Evolutionary conservation across 2,113 vertebrate genomes (phyloP), one percentile per base, ranked within the genome.

Genomic region (Halichoeres trimaculatus): DNA sequence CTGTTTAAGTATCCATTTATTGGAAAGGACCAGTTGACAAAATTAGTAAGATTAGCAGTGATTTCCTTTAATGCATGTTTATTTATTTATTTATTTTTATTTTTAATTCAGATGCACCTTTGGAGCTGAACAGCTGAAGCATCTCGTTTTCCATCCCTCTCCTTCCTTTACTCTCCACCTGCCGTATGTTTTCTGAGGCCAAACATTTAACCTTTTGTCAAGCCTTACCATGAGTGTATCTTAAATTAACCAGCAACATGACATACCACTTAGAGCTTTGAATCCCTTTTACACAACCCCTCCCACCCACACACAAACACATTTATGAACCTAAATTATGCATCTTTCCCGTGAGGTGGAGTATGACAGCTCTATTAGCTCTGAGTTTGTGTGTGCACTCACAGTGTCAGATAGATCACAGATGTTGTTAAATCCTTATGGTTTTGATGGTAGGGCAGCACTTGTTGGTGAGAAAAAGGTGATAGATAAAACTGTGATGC

Each of bases 271-370:
- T 83, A 82, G 78, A 70, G 70, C 57, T 68, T 53, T 41, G 59
- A 78, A 77, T 87, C 81, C 60, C 51, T 56, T 80, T 89, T 85
- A 86, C 10, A 54, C 78, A 83, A 78, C 62, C 63, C 45, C 65
- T 61, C 34, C 61, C 70, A 67, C 83, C 84, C 73, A 81, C 88
- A 77, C 86, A 85, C 78, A 71, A 80, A 75, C 84, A 75, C 87
- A 87, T 89, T 88, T 83, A 76, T 64, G 81, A 74, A 83, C 87
- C 76, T 90, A 59, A 85, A 84, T 89, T 87, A 90, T 85, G 88
- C 83, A 76, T 80, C 83, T 78, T 78, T 77, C 72, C 74, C n/a
- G 51, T 78, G 76, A 66, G 77, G 52, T 74, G 56, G 68, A 58
- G 75, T 74, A 56, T 80, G 84, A 85, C 79, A 80, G 78, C 76